Conservation (phyloP, 1,140 invertebrate genomes). For the Zaprionus inermis region DNA sequence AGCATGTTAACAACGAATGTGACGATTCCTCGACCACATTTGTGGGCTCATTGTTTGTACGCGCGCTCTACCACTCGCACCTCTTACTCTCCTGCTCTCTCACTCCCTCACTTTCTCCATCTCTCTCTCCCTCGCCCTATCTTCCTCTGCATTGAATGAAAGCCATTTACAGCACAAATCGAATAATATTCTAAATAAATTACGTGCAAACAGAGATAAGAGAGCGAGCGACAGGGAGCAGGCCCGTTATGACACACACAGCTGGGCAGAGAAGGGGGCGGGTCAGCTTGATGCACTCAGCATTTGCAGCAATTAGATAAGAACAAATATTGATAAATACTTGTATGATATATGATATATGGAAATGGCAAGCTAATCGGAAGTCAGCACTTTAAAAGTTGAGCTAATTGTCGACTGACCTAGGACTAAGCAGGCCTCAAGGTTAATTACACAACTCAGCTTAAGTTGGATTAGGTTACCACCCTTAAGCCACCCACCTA, state of each 20-base stretch:
- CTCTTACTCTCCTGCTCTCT: background rate
- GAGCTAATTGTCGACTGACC: background rate
- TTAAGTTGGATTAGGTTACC: background rate
- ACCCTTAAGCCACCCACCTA: too few species aligned
- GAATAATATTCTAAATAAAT: slow-evolving; percentile 81
- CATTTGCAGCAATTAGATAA: slow-evolving; percentile 43
- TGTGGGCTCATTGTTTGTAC: slow-evolving; percentile 31
- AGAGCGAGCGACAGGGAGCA: slow-evolving; percentile 49
- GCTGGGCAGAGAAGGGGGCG: background rate
- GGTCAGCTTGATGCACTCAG: slow-evolving; percentile 22
- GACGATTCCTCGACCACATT: slow-evolving; percentile 50
- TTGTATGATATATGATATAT: background rate
- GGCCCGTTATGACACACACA: background rate
- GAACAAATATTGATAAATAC: slow-evolving; percentile 26
- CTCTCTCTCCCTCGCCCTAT: background rate
- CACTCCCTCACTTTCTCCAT: background rate
- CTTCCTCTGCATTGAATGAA: slow-evolving; percentile 55
- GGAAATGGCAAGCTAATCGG: background rate
- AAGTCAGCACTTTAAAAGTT: background rate
- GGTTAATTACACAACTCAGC: background rate
- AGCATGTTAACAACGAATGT: slow-evolving; percentile 73
- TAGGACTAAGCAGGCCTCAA: background rate
- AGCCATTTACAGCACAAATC: slow-evolving; percentile 79
- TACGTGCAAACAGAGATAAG: slow-evolving; percentile 71
- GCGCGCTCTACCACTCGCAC: background rate